Conservation (phyloP, 2,797 vertebrate species). For the Peromyscus eremicus region DNA sequence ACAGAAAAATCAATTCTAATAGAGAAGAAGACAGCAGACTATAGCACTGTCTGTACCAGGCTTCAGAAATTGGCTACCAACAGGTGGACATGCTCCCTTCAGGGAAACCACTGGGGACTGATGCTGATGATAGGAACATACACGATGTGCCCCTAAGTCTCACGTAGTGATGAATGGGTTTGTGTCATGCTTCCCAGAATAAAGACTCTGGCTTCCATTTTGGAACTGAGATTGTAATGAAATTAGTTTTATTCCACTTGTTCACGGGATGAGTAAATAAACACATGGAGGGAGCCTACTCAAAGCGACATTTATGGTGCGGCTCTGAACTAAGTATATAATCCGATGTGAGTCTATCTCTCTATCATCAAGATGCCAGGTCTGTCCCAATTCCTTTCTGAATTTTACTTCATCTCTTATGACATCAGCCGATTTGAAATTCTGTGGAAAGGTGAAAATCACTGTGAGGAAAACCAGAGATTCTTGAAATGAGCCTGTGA, state of each 20-base stretch:
- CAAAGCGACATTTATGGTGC: not conserved
- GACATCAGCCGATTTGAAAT: not conserved
- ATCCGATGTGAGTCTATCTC: not conserved
- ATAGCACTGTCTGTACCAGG: not conserved
- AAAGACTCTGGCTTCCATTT: not conserved
- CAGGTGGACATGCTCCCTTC: not conserved
- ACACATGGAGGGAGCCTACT: not conserved
- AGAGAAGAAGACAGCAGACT: not conserved
- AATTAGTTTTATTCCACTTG: not conserved
- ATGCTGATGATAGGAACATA: not conserved
- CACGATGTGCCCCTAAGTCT: not conserved
- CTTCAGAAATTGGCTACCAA: not conserved
- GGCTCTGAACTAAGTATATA: not conserved
- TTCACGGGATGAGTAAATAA: not conserved
- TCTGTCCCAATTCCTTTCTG: not conserved
- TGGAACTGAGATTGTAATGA: not conserved
- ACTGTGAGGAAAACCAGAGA: not conserved
- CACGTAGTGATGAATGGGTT: not conserved
- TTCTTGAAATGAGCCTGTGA: not conserved
- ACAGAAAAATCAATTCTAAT: not conserved
- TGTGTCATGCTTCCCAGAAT: not conserved
- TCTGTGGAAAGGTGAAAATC: not conserved
- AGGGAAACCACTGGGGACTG: not conserved
- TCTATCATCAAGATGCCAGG: not conserved
- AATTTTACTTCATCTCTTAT: not conserved